Percentiles rank a stretch among this genome's conserved stretches.
phyloP scores from a whole-genome alignment of 1,140 invertebrate species.

The Eriocheir sinensis region DNA sequence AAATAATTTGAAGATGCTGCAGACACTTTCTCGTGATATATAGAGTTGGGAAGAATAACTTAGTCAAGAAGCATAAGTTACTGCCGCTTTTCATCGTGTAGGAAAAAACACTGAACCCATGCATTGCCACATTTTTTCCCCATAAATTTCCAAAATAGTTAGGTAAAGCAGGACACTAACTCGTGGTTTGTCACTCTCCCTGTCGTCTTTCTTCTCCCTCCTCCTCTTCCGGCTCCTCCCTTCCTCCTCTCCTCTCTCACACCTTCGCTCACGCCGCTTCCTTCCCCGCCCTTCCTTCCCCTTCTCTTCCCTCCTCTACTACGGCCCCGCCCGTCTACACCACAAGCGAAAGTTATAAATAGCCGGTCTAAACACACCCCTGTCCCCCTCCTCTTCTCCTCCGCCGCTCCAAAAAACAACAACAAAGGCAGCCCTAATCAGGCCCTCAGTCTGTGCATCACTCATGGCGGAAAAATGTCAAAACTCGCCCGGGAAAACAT shows the following conservation, averaged over 20 bases:
- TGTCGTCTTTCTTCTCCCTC: not conserved
- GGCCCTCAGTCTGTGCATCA: slow-evolving; percentile 14
- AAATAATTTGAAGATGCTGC: too few species aligned
- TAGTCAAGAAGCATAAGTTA: not conserved
- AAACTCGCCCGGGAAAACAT: slow-evolving; percentile 9
- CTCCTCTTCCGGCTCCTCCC: not conserved
- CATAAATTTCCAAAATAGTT: not conserved
- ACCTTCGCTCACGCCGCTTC: not conserved
- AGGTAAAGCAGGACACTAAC: not conserved
- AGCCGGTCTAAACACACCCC: not conserved
- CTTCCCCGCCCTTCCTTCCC: not conserved
- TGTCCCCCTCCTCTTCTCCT: not conserved
- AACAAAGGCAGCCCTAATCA: slow-evolving; percentile 46
- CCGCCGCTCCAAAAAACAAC: not conserved
- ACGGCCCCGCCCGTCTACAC: not conserved
- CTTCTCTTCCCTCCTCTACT: not conserved
- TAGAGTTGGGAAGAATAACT: too few species aligned
- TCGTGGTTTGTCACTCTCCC: slow-evolving; percentile 16
- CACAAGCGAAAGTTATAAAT: slow-evolving; percentile 36
- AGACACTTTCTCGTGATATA: too few species aligned
- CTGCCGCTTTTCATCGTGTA: not conserved
- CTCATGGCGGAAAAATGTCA: slow-evolving; percentile 50
- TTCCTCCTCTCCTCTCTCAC: not conserved
- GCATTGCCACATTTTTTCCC: not conserved
- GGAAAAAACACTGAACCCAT: not conserved